phyloP scores from a whole-genome alignment of 2,113 vertebrate genomes.

The Boleophthalmus pectinirostris region DNA sequence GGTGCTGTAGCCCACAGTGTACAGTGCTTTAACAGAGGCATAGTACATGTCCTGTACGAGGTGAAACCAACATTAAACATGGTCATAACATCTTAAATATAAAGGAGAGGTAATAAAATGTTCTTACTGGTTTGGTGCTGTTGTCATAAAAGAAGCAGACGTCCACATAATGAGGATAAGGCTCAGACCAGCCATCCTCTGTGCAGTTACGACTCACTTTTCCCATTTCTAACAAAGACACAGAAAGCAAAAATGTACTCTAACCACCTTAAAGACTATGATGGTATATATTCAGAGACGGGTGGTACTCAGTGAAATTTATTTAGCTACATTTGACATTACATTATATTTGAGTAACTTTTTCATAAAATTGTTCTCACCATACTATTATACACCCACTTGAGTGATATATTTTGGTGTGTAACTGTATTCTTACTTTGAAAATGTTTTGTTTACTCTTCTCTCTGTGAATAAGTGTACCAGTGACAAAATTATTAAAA shows the following conservation, averaged over 20 bases:
- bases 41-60: slow-evolving; percentile 85
- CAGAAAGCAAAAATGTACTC: not conserved
- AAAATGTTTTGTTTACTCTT: too few relatives aligned
- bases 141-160: slow-evolving; percentile 89
- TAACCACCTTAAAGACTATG: not conserved
- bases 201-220: slow-evolving; percentile 93
- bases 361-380: too few relatives aligned
- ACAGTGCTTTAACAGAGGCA: slow-evolving; percentile 92
- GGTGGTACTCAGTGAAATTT: too few relatives aligned
- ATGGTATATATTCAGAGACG: too few relatives aligned
- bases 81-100: not conserved
- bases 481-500: too few relatives aligned
- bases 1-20: slow-evolving; percentile 97
- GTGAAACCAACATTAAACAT: slow-evolving; percentile 6
- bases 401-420: not conserved
- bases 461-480: too few relatives aligned
- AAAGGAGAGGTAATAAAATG: not conserved
- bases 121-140: slow-evolving; percentile 69
- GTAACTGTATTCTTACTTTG: not conserved
- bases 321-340: not conserved
- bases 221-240: slow-evolving; percentile 72
- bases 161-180: slow-evolving; percentile 91
- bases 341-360: too few relatives aligned
- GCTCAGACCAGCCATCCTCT: slow-evolving; percentile 91
- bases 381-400: not conserved